Conservation (phyloP, 2,797 vertebrate genomes). For the Rhyacichthys aspro region DNA sequence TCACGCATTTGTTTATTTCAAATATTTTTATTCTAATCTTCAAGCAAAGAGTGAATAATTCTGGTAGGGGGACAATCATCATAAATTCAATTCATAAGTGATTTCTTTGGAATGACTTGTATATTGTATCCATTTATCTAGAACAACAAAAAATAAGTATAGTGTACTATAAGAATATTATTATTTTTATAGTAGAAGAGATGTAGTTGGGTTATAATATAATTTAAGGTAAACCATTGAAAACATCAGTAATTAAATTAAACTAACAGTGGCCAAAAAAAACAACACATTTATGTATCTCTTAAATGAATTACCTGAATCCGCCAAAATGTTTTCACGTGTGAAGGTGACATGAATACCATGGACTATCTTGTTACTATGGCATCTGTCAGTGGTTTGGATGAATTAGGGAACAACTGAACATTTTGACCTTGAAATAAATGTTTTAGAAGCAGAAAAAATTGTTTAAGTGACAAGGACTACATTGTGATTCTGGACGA, state of each 20-base stretch:
- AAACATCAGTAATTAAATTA: too few species aligned
- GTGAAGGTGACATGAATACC: neutral
- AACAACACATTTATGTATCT: neutral
- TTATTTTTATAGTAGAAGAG: too few species aligned
- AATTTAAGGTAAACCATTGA: too few species aligned
- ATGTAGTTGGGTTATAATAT: too few species aligned
- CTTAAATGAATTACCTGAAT: neutral
- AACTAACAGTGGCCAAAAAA: too few species aligned
- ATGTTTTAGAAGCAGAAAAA: constrained; percentile 15
- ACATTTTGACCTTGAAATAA: constrained; percentile 14
- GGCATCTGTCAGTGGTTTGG: constrained; percentile 15
- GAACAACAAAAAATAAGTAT: too few species aligned
- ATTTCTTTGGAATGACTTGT: too few species aligned
- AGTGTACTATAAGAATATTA: too few species aligned
- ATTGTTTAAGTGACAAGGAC: constrained; percentile 18
- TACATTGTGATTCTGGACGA: constrained; percentile 10
- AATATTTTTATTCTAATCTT: neutral
- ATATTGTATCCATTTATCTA: too few species aligned
- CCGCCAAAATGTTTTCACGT: neutral
- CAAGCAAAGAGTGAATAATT: neutral
- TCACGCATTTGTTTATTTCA: neutral
- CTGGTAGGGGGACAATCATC: too few species aligned
- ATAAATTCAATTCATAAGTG: too few species aligned
- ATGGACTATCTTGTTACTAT: constrained; percentile 4
- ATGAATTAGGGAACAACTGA: constrained; percentile 8